Percentiles rank a stretch among this genome's conserved stretches.
These are phyloP conservation scores for Regulus satrapa DNA, from an alignment of 2,113 vertebrate species.

Conservation along the genomic window DNA sequence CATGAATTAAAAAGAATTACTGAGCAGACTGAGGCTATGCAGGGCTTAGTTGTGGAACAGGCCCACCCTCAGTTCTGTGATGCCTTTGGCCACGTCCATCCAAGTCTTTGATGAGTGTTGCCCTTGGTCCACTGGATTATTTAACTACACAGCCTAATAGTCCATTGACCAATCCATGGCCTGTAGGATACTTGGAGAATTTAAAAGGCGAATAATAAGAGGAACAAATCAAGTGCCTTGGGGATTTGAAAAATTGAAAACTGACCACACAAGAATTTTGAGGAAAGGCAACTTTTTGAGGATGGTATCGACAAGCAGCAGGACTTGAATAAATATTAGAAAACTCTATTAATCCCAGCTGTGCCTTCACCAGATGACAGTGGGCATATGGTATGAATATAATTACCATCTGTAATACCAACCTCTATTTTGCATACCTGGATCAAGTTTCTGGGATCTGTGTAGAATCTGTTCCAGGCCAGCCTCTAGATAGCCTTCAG, in stretches of 20 bases:
- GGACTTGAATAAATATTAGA: neutral
- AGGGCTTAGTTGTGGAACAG: conserved; percentile 38
- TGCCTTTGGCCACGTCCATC: conserved; percentile 34
- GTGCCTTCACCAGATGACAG: neutral
- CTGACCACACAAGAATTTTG: neutral
- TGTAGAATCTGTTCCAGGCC: neutral
- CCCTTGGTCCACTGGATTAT: neutral
- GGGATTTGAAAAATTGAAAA: neutral
- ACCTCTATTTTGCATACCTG: neutral
- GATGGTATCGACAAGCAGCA: neutral
- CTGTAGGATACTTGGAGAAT: neutral
- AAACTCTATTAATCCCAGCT: neutral
- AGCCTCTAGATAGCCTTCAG: neutral
- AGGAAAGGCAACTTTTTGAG: neutral
- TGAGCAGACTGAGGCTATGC: conserved; percentile 22
- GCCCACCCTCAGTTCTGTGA: conserved; percentile 46
- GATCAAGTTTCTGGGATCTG: neutral
- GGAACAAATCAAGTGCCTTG: neutral
- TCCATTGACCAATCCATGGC: neutral
- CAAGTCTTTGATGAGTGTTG: conserved; percentile 30
- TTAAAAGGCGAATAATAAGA: neutral
- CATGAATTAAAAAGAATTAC: conserved; percentile 44
- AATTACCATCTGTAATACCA: neutral
- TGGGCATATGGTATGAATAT: neutral
- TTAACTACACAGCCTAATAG: neutral